Conservation (phyloP, 2,797 vertebrate genomes). For the Sorex maritimensis region DNA sequence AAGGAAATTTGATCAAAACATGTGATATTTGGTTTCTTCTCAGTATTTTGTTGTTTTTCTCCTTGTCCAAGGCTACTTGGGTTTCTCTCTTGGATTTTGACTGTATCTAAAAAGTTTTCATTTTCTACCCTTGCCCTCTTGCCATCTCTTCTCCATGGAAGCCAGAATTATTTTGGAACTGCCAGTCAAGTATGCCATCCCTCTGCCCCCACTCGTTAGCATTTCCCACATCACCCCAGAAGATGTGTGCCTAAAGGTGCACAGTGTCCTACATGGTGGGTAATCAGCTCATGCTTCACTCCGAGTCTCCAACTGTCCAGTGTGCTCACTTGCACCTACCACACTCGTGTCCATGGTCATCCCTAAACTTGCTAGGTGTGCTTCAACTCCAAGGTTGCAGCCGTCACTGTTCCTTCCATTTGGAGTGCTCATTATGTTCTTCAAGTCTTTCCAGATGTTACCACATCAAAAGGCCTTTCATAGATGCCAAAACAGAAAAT, state of each 20-base stretch:
- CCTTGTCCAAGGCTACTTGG: not conserved
- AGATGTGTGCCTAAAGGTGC: no score
- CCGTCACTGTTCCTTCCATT: not conserved
- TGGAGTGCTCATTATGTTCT: not conserved
- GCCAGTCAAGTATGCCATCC: not conserved
- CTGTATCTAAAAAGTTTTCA: not conserved
- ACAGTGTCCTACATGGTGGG: no score
- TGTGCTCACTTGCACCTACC: not conserved
- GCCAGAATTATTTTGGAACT: slow-evolving; percentile 12
- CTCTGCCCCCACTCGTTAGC: not conserved
- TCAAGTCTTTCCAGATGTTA: not conserved
- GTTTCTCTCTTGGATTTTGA: slow-evolving; percentile 4
- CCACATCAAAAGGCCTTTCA: not conserved
- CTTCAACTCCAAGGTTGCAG: not conserved
- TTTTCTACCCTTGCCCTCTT: not conserved
- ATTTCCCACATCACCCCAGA: not conserved
- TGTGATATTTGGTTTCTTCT: not conserved
- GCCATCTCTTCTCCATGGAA: not conserved
- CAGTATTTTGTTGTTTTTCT: not conserved
- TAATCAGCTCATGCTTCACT: not conserved
- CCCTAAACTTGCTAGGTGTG: not conserved
- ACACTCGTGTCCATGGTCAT: not conserved
- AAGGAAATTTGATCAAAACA: not conserved
- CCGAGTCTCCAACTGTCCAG: not conserved
- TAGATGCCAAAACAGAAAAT: slow-evolving; percentile 4